Conservation (phyloP, 92 coral and sea anemone genomes). For the Porites cylindrica region DNA sequence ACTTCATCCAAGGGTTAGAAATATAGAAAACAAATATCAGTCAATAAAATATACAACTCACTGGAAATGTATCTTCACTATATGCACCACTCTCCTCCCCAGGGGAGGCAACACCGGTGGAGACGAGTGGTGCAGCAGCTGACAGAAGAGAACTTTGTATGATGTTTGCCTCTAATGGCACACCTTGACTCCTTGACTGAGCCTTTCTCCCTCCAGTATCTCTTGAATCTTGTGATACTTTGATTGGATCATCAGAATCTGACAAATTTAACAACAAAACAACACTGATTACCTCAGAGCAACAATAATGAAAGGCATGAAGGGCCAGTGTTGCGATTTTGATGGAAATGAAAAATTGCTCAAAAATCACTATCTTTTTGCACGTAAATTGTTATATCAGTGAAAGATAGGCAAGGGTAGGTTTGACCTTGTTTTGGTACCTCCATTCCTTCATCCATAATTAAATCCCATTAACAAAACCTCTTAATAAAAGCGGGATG, state of each 20-base stretch:
- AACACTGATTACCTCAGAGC: background rate
- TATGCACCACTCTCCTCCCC: constrained; percentile 30
- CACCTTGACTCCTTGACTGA: background rate
- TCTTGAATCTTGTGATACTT: background rate
- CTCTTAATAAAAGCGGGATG: too few relatives aligned
- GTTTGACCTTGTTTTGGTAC: too few relatives aligned
- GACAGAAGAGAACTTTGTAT: constrained; percentile 34
- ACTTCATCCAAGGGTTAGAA: too few relatives aligned
- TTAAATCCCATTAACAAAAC: too few relatives aligned
- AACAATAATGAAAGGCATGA: too few relatives aligned
- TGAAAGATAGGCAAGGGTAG: too few relatives aligned
- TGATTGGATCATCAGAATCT: constrained; percentile 21
- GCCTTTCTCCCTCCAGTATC: background rate
- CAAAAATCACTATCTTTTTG: too few relatives aligned
- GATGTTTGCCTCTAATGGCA: constrained; percentile 35
- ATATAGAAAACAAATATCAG: too few relatives aligned
- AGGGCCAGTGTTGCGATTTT: too few relatives aligned
- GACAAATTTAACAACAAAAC: background rate
- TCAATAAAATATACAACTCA: background rate
- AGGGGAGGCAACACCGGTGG: constrained; percentile 18
- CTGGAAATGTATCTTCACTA: constrained; percentile 45
- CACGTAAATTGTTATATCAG: too few relatives aligned
- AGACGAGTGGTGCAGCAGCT: constrained; percentile 37
- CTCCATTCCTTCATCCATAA: too few relatives aligned
- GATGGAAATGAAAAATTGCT: too few relatives aligned